Evolutionary conservation across 2,888 invertebrate genomes (phyloP).

Genomic region (Platycnemis pennipes): DNA sequence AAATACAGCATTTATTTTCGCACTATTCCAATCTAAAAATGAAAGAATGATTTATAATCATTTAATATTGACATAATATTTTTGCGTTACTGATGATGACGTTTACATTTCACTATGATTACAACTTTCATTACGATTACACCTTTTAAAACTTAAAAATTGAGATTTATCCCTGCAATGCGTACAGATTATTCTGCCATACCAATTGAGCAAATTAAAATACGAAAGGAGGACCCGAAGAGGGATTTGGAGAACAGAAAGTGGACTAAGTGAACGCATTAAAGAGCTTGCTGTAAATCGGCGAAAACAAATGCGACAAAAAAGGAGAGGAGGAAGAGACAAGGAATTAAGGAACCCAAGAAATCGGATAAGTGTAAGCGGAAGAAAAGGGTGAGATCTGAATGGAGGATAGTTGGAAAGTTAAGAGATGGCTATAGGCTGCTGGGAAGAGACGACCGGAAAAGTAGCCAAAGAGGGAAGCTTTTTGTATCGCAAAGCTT

Average conservation of each 20-base stretch:
- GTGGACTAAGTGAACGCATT: background rate
- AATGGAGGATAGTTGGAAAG: background rate
- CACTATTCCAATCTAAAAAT: too few species aligned
- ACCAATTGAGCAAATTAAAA: too few species aligned
- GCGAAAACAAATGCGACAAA: background rate
- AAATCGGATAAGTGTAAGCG: background rate
- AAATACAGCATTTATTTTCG: too few species aligned
- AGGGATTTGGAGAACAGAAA: background rate
- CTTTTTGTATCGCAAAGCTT: background rate
- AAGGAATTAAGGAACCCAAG: background rate
- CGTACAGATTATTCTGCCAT: too few species aligned
- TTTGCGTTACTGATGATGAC: too few species aligned
- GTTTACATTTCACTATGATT: too few species aligned
- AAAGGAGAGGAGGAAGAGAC: background rate
- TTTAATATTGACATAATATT: too few species aligned
- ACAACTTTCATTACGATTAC: too few species aligned
- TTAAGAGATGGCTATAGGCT: background rate
- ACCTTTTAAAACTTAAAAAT: too few species aligned
- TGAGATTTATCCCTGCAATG: too few species aligned
- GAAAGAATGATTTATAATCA: too few species aligned
- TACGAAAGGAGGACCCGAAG: background rate
- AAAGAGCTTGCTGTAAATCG: background rate
- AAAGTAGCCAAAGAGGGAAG: background rate
- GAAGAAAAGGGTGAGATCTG: background rate
- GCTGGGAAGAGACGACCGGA: background rate